Percentiles rank a stretch among this genome's conserved stretches.
These are phyloP conservation scores for Aplocera efformata DNA, from an alignment of 2,888 invertebrate genomes.

Conservation along the genomic window DNA sequence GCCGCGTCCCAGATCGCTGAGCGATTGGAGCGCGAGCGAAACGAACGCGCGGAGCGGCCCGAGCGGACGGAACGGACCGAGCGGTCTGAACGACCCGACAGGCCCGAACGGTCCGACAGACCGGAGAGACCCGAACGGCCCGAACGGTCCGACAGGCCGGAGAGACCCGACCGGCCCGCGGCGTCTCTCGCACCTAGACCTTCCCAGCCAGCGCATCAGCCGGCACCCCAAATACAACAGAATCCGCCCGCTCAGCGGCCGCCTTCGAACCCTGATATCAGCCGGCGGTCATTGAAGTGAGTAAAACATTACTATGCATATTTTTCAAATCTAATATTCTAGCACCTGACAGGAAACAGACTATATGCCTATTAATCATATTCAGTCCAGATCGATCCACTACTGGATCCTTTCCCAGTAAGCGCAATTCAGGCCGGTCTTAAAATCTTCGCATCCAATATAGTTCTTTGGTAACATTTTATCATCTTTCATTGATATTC, in stretches of 20 bases:
- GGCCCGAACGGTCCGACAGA: slow-evolving; percentile 50
- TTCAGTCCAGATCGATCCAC: no score
- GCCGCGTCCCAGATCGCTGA: slow-evolving; percentile 51
- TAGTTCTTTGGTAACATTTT: no score
- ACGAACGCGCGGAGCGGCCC: slow-evolving; percentile 47
- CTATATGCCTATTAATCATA: no score
- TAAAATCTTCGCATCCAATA: no score
- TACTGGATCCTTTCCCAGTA: no score
- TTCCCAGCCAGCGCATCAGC: slow-evolving; percentile 37
- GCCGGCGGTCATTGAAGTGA: slow-evolving; percentile 87
- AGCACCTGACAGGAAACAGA: no score
- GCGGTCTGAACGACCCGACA: slow-evolving; percentile 45
- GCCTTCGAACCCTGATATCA: slow-evolving; percentile 83
- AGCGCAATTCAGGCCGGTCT: no score
- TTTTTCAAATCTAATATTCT: not conserved
- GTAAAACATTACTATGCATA: slow-evolving; percentile 31
- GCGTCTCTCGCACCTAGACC: slow-evolving; percentile 37
- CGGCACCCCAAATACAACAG: slow-evolving; percentile 39
- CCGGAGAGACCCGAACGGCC: slow-evolving; percentile 47
- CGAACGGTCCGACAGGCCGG: slow-evolving; percentile 46
- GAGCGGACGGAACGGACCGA: slow-evolving; percentile 48
- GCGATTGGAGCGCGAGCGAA: slow-evolving; percentile 34
- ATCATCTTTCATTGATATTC: no score
- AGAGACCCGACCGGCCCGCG: slow-evolving; percentile 45
- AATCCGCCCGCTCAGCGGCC: slow-evolving; percentile 57